Evolutionary conservation across 1,140 invertebrate species (phyloP), one percentile per base, ranked within the genome.

Genomic region (Eupristina koningsbergeri): DNA sequence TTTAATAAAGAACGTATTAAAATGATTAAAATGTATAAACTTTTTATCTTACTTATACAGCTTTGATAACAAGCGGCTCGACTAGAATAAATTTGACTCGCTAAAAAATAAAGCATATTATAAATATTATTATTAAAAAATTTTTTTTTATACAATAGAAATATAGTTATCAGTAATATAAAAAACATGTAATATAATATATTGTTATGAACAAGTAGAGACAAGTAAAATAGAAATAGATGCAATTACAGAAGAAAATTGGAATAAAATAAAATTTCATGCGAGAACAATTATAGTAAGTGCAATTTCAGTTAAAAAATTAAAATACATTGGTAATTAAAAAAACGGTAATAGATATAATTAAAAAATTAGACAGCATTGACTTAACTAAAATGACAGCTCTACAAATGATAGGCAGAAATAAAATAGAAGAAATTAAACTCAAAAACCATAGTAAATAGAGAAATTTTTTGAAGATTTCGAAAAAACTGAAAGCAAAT

Each of bases 401-500:
- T n/a, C 53, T 85, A 41, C 80, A 85, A 39, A 85, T 85, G 31
- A 74, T 85, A 19, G 45, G 67, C n/a, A 53, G 80, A 85, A 39
- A 34, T 61, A 85, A 79, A n/a, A 22, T 85, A 13, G 84, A 85
- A 53, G 67, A 83, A 19, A 75, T 85, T 17, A 85, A 64, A 80
- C 34, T 85, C 29, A 85, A 85, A 80, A 81, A 84, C 69, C 84
- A 89, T 50, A 84, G 19, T 74, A 86, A 78, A 81, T 76, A 91
- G 29, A 87, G 88, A 85, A 86, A 88, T n/a, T 90, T 90, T 74
- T 90, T 89, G 75, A 86, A 87, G 36, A 88, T 89, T 82, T 90
- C 90, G 85, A 87, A 90, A 39, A 88, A 89, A 88, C 75, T 82
- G 34, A 13, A 80, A 53, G 89, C 89, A 83, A 85, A 89, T 6